Percentiles rank a stretch among this genome's conserved stretches.
phyloP scores from a whole-genome alignment of 2,888 invertebrate species.

The Leucozona laternaria region DNA sequence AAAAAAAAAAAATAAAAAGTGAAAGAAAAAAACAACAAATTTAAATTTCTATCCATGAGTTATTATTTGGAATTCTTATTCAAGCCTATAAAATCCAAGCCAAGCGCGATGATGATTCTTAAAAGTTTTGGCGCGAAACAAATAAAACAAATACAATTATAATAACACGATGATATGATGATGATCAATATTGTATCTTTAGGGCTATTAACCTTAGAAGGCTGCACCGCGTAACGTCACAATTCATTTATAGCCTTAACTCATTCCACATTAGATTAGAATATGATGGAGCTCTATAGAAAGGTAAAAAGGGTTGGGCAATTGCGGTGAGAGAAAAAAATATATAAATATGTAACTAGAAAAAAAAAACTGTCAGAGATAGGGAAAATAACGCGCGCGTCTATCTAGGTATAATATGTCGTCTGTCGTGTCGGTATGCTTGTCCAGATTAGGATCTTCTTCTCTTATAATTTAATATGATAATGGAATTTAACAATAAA shows the following conservation, averaged over 20 bases:
- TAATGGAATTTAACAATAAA: constrained; percentile 68
- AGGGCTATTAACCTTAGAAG: constrained; percentile 69
- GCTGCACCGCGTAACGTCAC: constrained; percentile 17
- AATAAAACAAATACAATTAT: background rate
- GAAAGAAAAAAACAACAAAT: constrained; percentile 17
- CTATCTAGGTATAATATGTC: background rate
- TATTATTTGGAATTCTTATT: background rate
- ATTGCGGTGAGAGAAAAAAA: constrained; percentile 20
- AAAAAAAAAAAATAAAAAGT: constrained; percentile 3
- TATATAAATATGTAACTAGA: background rate
- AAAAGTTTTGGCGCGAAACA: constrained; percentile 24
- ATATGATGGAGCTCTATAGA: constrained; percentile 5
- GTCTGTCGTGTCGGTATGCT: constrained; percentile 66
- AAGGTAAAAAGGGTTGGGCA: constrained; percentile 66
- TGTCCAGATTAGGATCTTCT: constrained; percentile 73
- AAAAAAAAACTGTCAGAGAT: constrained; percentile 33
- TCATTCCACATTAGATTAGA: constrained; percentile 3
- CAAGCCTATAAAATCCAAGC: background rate
- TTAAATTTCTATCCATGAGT: constrained; percentile 49
- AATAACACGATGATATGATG: background rate
- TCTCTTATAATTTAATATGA: constrained; percentile 59
- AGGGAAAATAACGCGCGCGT: constrained; percentile 55
- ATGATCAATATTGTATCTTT: constrained; percentile 42
- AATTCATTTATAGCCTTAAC: background rate
- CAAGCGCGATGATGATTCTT: constrained; percentile 13